Conservation (phyloP, 2,113 vertebrate genomes). For the Amblyornis subalaris region DNA sequence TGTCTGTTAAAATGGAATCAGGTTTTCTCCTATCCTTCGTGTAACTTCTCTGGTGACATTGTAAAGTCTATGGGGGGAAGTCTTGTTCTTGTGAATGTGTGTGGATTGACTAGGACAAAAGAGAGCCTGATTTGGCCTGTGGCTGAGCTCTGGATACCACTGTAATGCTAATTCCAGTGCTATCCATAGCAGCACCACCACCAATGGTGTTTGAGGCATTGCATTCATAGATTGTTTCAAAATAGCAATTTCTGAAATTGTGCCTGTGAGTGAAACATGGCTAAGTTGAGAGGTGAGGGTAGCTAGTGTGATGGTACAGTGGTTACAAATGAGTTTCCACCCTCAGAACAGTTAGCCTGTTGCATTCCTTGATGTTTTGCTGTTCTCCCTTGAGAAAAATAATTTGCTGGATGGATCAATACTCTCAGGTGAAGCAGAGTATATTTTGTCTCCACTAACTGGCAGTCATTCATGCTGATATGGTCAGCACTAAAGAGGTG, state of each 20-base stretch:
- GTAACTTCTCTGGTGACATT: neutral
- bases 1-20: neutral
- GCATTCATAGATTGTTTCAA: neutral
- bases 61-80: neutral
- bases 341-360: neutral
- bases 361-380: neutral
- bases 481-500: neutral
- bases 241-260: neutral
- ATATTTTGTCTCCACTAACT: neutral
- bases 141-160: neutral
- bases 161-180: neutral
- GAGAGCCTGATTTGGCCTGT: neutral
- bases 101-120: neutral
- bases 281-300: neutral
- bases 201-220: neutral
- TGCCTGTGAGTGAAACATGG: neutral
- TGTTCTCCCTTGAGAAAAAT: neutral
- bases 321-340: neutral
- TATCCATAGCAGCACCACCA: neutral
- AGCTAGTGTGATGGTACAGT: neutral
- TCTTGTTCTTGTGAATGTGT: neutral
- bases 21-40: neutral
- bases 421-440: neutral
- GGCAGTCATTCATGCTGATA: neutral
- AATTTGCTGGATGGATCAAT: fast-evolving